Evolutionary conservation across 2,888 invertebrate species (phyloP).

Genomic region (Cataglyphis rosenhaueri): DNA sequence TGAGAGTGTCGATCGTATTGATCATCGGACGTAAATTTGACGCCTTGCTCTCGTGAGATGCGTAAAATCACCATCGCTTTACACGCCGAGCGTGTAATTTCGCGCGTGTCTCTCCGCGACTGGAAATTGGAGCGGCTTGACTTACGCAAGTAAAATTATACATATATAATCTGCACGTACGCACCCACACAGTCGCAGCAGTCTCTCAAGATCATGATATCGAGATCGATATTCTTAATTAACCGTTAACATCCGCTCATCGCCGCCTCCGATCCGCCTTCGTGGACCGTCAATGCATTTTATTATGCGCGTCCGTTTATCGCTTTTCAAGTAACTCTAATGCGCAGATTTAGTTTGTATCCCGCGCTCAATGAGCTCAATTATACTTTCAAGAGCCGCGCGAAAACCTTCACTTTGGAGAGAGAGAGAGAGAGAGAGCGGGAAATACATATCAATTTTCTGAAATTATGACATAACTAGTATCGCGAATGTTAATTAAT

Average conservation of each 20-base stretch:
- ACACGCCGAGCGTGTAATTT: conserved; percentile 58
- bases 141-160: conserved; percentile 61
- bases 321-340: conserved; percentile 40
- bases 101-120: conserved; percentile 61
- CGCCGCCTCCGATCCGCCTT: conserved; percentile 43
- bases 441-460: conserved; percentile 1
- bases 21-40: conserved; percentile 54
- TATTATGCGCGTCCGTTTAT: conserved; percentile 39
- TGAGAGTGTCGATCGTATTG: conserved; percentile 50
- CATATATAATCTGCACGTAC: conserved; percentile 19
- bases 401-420: not conserved
- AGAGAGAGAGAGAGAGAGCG: not conserved
- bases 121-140: conserved; percentile 66
- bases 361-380: conserved; percentile 23
- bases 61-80: conserved; percentile 58
- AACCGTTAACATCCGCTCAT: conserved; percentile 51
- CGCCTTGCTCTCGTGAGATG: conserved; percentile 25
- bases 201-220: conserved; percentile 47
- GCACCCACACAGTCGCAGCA: conserved; percentile 46
- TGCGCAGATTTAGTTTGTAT: not conserved
- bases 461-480: not conserved
- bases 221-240: conserved; percentile 67
- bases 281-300: conserved; percentile 41
- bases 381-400: conserved; percentile 27
- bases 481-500: not conserved